phyloP scores from a whole-genome alignment of 2,797 vertebrate genomes.

The Gambusia yucatana region DNA sequence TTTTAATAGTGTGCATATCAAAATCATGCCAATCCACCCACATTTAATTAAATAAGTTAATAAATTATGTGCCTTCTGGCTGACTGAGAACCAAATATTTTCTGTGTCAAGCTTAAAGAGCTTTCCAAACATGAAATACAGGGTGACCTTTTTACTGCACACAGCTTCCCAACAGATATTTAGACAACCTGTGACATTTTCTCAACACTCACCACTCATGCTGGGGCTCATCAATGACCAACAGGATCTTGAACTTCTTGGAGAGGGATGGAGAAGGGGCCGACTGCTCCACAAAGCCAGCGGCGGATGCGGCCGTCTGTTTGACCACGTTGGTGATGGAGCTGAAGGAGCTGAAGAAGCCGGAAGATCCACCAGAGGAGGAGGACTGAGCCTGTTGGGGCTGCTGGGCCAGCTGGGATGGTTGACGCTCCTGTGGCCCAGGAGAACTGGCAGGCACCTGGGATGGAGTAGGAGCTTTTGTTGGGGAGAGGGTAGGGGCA shows the following conservation, averaged over 20 bases:
- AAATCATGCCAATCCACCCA: conserved; percentile 19
- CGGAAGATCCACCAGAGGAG: conserved; percentile 78
- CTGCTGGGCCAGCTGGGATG: conserved; percentile 56
- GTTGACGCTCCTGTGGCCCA: conserved; percentile 74
- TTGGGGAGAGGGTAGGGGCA: conserved; percentile 82
- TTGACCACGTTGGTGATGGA: conserved; percentile 96
- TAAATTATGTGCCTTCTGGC: conserved; percentile 38
- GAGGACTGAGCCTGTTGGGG: conserved; percentile 66
- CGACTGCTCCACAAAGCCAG: conserved; percentile 89
- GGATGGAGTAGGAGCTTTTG: conserved; percentile 77
- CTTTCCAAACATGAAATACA: conserved; percentile 12
- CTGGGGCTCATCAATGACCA: conserved; percentile 93
- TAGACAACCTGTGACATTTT: conserved; percentile 23
- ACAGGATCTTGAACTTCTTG: conserved; percentile 92
- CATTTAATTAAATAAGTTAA: conserved; percentile 11
- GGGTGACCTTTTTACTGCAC: conserved; percentile 9
- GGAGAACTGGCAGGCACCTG: conserved; percentile 78
- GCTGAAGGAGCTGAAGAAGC: conserved; percentile 98
- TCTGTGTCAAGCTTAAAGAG: conserved; percentile 7
- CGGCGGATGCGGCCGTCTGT: conserved; percentile 92
- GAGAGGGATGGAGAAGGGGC: conserved; percentile 80
- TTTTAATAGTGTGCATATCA: conserved; percentile 19
- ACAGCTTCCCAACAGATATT: conserved; percentile 18
- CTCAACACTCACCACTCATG: conserved; percentile 90
- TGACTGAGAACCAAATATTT: conserved; percentile 31